These are phyloP conservation scores for Ageneiosus marmoratus DNA, from an alignment of 2,113 vertebrate species.

Conservation along the genomic window DNA sequence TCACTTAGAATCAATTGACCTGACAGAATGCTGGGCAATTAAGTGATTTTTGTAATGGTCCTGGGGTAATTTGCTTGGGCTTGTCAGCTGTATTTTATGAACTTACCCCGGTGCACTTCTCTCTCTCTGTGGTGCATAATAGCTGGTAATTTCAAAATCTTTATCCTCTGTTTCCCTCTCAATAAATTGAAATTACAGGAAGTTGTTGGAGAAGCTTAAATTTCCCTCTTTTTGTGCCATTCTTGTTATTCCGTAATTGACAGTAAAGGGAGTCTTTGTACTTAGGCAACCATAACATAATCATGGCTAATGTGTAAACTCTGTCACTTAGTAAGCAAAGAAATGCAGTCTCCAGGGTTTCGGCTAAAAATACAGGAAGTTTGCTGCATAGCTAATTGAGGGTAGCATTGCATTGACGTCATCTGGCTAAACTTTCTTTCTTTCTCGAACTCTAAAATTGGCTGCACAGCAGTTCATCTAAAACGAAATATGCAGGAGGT, in stretches of 20 bases:
- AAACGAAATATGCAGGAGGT: neutral
- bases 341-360: conserved; percentile 84
- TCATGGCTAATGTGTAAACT: conserved; percentile 83
- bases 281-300: conserved; percentile 77
- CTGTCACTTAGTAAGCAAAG: conserved; percentile 89
- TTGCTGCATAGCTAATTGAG: conserved; percentile 50
- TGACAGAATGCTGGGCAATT: conserved; percentile 99
- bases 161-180: conserved; percentile 97
- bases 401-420: conserved; percentile 34
- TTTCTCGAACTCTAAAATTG: conserved; percentile 17
- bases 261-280: conserved; percentile 89
- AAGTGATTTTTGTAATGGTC: conserved; percentile 99
- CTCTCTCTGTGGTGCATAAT: conserved; percentile 89
- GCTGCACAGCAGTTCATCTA: neutral
- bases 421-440: conserved; percentile 15
- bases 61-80: conserved; percentile 96
- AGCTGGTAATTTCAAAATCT: conserved; percentile 99
- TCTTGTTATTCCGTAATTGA: conserved; percentile 83
- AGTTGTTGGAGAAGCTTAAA: conserved; percentile 96
- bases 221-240: conserved; percentile 72
- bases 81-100: conserved; percentile 99
- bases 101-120: conserved; percentile 80
- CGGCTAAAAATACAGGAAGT: conserved; percentile 51
- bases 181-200: conserved; percentile 99
- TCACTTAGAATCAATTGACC: conserved; percentile 99